A percentile compares a stretch with the other conserved stretches of the same genome.
Conservation (phyloP, 2,797 vertebrate species). For the Aldrovandia affinis region DNA sequence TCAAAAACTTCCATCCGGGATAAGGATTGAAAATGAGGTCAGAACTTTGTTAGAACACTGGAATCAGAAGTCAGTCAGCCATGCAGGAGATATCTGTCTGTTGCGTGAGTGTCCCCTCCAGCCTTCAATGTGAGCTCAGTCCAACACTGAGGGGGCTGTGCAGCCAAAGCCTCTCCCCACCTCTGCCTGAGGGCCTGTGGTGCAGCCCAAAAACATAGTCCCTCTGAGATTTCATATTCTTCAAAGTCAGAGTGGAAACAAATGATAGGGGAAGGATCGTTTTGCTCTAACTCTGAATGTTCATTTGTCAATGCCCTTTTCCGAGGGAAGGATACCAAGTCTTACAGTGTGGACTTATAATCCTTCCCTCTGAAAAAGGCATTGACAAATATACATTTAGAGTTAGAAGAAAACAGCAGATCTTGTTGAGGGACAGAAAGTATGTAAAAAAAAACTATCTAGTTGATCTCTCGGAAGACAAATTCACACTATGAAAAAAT, state of each 20-base stretch:
- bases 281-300: background rate
- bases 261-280: background rate
- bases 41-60: background rate
- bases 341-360: no score
- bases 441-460: background rate
- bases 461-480: background rate
- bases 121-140: background rate
- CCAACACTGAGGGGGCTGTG: background rate
- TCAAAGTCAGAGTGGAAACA: background rate
- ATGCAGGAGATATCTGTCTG: slow-evolving; percentile 1
- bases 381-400: no score
- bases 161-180: background rate
- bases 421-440: background rate
- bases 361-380: no score
- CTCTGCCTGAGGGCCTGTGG: background rate
- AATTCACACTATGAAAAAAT: background rate
- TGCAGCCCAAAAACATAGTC: background rate
- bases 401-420: no score
- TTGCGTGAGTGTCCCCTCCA: background rate
- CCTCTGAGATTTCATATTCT: background rate
- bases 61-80: background rate
- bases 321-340: background rate
- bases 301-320: background rate
- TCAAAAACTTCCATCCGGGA: background rate
- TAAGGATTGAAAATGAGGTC: slow-evolving; percentile 11